Evolutionary conservation across 2,797 vertebrate species (phyloP).

Genomic region (Ispidina picta): DNA sequence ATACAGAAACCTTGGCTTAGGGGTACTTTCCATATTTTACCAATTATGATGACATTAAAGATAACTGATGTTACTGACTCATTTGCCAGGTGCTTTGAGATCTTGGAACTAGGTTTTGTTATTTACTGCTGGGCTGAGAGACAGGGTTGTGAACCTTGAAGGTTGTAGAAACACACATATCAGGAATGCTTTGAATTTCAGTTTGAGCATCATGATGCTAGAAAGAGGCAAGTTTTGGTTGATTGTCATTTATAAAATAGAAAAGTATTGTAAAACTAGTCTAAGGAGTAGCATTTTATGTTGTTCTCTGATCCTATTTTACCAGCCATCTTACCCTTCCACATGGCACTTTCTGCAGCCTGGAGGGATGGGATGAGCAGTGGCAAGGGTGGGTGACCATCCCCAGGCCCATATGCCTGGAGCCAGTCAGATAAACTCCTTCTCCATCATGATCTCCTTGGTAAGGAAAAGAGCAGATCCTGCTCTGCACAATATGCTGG

Average conservation of each 20-base stretch:
- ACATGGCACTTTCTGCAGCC: background rate
- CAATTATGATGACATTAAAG: background rate
- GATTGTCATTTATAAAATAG: background rate
- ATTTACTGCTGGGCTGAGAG: background rate
- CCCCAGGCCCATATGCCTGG: fast-evolving
- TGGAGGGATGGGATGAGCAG: background rate
- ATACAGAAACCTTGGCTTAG: background rate
- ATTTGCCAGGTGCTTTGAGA: constrained; percentile 11
- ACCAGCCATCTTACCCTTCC: background rate
- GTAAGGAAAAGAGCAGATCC: background rate
- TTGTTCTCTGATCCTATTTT: background rate
- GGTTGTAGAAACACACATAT: background rate
- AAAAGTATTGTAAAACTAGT: background rate
- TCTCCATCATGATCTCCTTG: background rate
- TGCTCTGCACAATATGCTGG: fast-evolving
- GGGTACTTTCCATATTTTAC: background rate
- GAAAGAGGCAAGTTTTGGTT: background rate
- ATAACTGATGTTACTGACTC: constrained; percentile 1
- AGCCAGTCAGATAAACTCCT: fast-evolving
- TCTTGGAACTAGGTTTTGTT: background rate
- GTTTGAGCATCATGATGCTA: background rate
- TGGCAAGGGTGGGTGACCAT: background rate
- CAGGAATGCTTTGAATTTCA: background rate
- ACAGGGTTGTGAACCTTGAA: background rate
- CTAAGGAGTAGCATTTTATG: background rate